Evolutionary conservation across 2,888 invertebrate species (phyloP).

Genomic region (Aspidiotus rigidus): DNA sequence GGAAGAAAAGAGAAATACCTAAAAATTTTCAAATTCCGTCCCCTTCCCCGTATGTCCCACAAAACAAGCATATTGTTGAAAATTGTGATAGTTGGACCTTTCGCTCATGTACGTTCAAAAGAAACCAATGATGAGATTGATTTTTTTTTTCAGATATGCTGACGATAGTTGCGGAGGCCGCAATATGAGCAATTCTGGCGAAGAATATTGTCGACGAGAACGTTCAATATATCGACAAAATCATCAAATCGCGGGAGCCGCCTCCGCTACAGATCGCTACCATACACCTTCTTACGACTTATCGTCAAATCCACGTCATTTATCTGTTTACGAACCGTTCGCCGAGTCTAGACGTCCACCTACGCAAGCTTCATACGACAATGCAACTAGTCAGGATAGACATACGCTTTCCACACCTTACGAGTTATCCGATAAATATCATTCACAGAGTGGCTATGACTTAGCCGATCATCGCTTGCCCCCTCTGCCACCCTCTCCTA

Average conservation of each 20-base stretch:
- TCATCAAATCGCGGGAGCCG: conserved; percentile 48
- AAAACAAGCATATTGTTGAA: too few relatives aligned
- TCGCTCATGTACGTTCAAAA: too few relatives aligned
- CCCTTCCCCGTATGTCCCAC: too few relatives aligned
- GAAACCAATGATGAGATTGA: background rate
- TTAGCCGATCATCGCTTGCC: conserved; percentile 21
- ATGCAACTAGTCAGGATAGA: background rate
- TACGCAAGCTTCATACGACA: background rate
- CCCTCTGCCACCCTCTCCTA: conserved; percentile 26
- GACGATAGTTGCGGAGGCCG: conserved; percentile 56
- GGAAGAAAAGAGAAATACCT: too few relatives aligned
- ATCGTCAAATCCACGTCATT: conserved; percentile 14
- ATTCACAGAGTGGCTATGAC: conserved; percentile 22
- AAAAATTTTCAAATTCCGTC: too few relatives aligned
- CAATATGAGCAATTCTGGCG: conserved; percentile 43
- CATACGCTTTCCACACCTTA: background rate
- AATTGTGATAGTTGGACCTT: too few relatives aligned
- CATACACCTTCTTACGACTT: conserved; percentile 37
- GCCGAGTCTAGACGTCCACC: conserved; percentile 15
- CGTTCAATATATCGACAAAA: conserved; percentile 48
- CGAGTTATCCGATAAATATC: background rate
- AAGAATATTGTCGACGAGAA: conserved; percentile 30
- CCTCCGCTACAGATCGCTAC: conserved; percentile 43
- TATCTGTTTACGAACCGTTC: conserved; percentile 18
- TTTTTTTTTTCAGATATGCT: conserved; percentile 51